Evolutionary conservation across 2,888 invertebrate species (phyloP), one percentile per base, ranked within the genome.

Genomic region (Peribatodes rhomboidaria): DNA sequence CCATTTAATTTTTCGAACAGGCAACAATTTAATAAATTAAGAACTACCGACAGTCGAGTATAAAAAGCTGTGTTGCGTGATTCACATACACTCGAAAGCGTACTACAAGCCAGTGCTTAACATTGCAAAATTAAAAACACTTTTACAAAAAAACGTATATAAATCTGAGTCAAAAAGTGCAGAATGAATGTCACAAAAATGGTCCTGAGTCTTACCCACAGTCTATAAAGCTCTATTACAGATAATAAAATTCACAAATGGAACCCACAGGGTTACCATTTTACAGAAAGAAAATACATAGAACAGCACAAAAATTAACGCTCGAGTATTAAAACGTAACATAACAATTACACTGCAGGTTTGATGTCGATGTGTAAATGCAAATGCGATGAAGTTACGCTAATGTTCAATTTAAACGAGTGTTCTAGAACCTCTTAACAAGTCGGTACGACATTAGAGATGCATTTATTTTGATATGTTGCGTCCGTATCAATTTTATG

Each of bases 211-310:
- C 89, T 88, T 87, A 57, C 22, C 16, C 81, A 87, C 84, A 89
- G 83, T 89, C 87, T 90, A 90, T 89, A 88, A 92, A 92, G 91
- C 90, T 89, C 85, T 85, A 86, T 86, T 87, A 86, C 85, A 86
- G 80, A 55, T 31, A 44, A 82, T 79, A 83, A 68, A 80, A 59
- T 82, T 83, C 72, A 82, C 79, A 84, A 84, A 86, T 80, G 79
- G 83, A 82, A 75, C 74, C 78, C 50, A 74, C 74, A 73, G 76
- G 74, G 68, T 78, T 76, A 74, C 69, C 79, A 80, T 63, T 83
- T 77, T 81, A 85, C 83, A 88, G 82, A 87, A 67, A 67, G 69
- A 71, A 71, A 86, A 88, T 85, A 89, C 87, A 85, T 74, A 84
- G 81, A 88, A 91, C 89, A 89, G 87, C 88, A 91, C 89, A 89